Evolutionary conservation across 1,140 invertebrate genomes (phyloP).

Genomic region (Heliconius congener): DNA sequence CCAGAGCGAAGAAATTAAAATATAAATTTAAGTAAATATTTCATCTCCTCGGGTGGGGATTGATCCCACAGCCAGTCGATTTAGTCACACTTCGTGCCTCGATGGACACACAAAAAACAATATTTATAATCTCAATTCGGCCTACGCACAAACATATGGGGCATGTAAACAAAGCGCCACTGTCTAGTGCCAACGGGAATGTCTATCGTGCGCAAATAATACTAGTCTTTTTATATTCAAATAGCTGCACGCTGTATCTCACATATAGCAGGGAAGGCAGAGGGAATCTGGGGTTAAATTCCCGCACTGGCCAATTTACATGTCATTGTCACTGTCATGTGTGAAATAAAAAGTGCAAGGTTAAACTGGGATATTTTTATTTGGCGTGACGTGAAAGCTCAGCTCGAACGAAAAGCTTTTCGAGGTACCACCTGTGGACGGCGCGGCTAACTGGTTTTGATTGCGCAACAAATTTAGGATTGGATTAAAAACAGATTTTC

Average conservation of each 20-base stretch:
- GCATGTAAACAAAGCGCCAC: conserved; percentile 34
- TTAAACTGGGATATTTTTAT: conserved; percentile 1
- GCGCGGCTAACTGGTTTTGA: neutral
- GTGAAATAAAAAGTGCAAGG: neutral
- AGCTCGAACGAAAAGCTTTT: neutral
- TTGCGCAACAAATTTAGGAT: neutral
- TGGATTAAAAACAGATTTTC: neutral
- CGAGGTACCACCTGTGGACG: neutral
- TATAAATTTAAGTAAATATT: no score
- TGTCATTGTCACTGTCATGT: no score
- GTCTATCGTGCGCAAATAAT: conserved; percentile 25
- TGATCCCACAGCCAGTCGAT: no score
- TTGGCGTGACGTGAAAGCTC: neutral
- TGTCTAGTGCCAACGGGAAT: conserved; percentile 17
- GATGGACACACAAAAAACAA: neutral
- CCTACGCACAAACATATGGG: conserved; percentile 24
- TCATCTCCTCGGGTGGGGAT: no score
- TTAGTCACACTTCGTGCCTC: no score
- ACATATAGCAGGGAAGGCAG: no score
- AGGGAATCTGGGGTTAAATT: no score
- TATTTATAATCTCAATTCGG: conserved; percentile 5
- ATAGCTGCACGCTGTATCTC: no score
- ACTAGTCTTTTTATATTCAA: no score
- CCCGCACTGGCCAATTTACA: no score
- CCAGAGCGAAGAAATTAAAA: no score